Percentiles rank a stretch among this genome's conserved stretches.
These are phyloP conservation scores for Gulo gulo DNA, from an alignment of 2,113 vertebrate species.

Conservation along the genomic window DNA sequence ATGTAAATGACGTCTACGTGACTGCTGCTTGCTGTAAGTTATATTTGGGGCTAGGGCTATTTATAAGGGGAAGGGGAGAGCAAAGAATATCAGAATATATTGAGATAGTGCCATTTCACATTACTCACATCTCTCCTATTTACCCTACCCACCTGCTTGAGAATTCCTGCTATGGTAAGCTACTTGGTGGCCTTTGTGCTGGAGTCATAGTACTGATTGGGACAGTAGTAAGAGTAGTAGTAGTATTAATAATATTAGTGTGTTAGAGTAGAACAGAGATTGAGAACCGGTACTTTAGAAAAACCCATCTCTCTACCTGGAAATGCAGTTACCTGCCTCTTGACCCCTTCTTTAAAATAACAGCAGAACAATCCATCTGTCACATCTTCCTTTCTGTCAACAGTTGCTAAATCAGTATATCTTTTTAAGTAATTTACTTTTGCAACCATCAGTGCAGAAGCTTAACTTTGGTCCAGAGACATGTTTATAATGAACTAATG, in stretches of 20 bases:
- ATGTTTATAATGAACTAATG: neutral
- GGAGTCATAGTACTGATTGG: neutral
- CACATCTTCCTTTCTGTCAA: neutral
- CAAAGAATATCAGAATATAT: neutral
- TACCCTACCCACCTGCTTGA: neutral
- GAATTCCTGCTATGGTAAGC: neutral
- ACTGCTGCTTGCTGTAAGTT: neutral
- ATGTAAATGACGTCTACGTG: neutral
- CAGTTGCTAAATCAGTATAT: neutral
- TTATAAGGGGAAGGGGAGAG: neutral
- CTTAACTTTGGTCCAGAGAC: neutral
- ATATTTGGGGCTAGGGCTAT: neutral
- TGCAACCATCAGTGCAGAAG: neutral
- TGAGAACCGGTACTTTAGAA: neutral
- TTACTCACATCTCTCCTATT: neutral
- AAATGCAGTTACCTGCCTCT: neutral
- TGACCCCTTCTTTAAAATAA: neutral
- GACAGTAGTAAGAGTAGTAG: neutral
- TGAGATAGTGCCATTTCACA: neutral
- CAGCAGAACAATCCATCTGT: neutral
- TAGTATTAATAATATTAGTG: neutral
- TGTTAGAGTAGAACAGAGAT: neutral
- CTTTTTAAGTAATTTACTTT: slow-evolving; percentile 1
- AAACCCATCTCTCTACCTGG: slow-evolving; percentile 1
- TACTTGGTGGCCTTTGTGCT: neutral